Conservation (phyloP, 2,113 vertebrate genomes). For the Zosterops japonicus region DNA sequence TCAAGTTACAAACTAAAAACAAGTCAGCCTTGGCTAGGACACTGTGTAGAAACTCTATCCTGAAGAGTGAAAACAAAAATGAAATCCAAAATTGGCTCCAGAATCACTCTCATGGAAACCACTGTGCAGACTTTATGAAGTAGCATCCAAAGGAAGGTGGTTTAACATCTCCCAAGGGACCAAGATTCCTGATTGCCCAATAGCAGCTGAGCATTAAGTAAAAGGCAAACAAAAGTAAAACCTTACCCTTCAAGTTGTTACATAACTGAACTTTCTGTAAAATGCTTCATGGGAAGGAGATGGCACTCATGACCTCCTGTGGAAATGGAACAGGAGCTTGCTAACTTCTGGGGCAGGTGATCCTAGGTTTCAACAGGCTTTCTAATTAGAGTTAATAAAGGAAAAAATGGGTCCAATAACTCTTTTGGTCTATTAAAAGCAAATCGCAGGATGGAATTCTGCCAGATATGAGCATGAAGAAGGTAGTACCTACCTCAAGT, state of each 20-base stretch:
- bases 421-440: neutral
- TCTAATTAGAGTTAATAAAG: neutral
- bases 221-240: conserved; percentile 1
- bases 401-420: neutral
- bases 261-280: neutral
- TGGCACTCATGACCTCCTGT: neutral
- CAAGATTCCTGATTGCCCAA: neutral
- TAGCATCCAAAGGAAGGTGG: neutral
- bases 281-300: neutral
- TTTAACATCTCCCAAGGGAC: neutral
- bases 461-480: neutral
- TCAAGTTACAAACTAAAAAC: neutral
- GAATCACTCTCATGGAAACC: neutral
- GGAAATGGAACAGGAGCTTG: neutral
- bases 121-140: neutral
- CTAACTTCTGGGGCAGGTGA: neutral
- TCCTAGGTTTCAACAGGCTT: neutral
- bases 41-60: neutral
- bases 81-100: neutral
- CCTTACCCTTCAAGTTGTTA: neutral
- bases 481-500: neutral
- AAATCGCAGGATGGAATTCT: neutral
- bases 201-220: neutral
- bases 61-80: neutral
- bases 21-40: neutral